Evolutionary conservation across 1,140 invertebrate genomes (phyloP), one percentile per base, ranked within the genome.

Genomic region (Cyclina sinensis): DNA sequence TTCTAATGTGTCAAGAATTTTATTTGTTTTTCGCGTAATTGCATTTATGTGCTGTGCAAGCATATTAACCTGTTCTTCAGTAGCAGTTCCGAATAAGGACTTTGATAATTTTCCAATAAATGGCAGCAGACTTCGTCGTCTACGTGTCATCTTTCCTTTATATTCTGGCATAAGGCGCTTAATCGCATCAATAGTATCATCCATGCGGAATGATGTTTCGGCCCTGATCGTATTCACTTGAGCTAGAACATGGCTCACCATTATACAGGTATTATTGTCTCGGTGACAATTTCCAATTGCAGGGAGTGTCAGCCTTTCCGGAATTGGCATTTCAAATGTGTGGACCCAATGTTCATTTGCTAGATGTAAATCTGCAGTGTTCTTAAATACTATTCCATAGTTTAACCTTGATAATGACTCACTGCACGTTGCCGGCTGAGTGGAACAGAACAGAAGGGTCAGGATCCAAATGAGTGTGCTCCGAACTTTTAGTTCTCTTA

Each of bases 11-110:
- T 83, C 43, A 43, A 24, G 21, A 27, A 83, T 1, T 21, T 1
- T 62, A 30, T 24, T n/a, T 35, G 32, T 37, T 57, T 27, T 59
- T 59, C 62, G 59, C 2, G 30, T 81, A 16, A 81, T 16, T 9
- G 57, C 81, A 83, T 83, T 83, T 14, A 83, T 83, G 30, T 85
- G 82, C 32, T 74, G 18, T 21, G 82, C 81, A 43, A 83, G 62
- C 3, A 83, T 27, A 68, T 83, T 83, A 39, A 83, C 62, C 46
- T 83, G 59, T 68, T 83, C 81, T 1, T 68, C 43, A 16, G 81
- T 83, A 3, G 81, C 81, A 21, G 81, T 83, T 2, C 81, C 81
- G n/a, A 70, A 83, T 9, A 83, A 27, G 7, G 39, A 48, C 48
- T 48, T 83, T 43, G 81, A 83, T 48, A 83, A 70, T 30, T 83